Conservation (phyloP, 2,113 vertebrate genomes). For the Cololabis saira region DNA sequence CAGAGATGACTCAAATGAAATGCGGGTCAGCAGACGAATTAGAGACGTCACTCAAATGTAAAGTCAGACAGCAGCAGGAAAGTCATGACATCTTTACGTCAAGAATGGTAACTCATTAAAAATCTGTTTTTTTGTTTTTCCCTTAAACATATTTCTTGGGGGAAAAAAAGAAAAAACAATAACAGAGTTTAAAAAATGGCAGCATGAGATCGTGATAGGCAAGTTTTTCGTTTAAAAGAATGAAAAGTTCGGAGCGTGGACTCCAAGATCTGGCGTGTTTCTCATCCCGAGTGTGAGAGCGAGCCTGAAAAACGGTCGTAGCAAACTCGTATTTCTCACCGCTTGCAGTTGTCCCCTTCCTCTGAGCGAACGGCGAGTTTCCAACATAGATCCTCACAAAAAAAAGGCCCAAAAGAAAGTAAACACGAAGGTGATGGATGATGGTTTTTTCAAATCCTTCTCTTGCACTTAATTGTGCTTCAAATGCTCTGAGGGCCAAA, state of each 20-base stretch:
- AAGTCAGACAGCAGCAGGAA: conserved; percentile 1
- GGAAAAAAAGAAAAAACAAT: background rate
- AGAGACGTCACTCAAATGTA: conserved; percentile 20
- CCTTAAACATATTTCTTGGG: no score
- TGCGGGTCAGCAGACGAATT: conserved; percentile 20
- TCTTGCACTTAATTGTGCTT: conserved; percentile 61
- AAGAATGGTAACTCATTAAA: no score
- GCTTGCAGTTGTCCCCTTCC: no score
- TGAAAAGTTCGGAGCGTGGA: conserved; percentile 23
- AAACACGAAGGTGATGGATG: conserved; percentile 58
- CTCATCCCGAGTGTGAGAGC: no score
- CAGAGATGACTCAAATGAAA: conserved; percentile 17
- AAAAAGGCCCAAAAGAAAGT: conserved; percentile 40
- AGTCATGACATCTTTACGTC: no score
- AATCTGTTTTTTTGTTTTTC: no score
- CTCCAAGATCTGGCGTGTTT: conserved; percentile 18
- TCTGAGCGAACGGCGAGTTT: no score
- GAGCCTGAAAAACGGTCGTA: no score
- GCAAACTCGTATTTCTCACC: no score
- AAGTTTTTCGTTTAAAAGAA: conserved; percentile 41
- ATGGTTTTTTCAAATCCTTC: conserved; percentile 41
- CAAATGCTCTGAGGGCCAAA: conserved; percentile 10
- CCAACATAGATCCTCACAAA: conserved; percentile 1
- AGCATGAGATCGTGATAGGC: conserved; percentile 31
- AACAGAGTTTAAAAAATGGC: conserved; percentile 25